Evolutionary conservation across 2,888 invertebrate genomes (phyloP).

Genomic region (Nyleta sp.): DNA sequence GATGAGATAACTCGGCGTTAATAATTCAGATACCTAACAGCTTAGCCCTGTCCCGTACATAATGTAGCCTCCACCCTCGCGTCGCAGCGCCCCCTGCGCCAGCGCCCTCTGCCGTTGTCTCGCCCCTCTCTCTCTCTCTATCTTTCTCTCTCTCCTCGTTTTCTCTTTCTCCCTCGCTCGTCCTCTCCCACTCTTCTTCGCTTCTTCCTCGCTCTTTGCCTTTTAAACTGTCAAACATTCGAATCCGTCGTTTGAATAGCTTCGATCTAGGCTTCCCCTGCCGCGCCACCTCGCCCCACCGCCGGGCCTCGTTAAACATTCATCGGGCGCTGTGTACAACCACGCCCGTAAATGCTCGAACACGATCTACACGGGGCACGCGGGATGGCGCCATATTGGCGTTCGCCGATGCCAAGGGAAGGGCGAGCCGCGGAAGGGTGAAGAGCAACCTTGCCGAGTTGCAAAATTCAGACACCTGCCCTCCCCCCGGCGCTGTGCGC

Average conservation of each 20-base stretch:
- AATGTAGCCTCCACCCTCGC: constrained; percentile 78
- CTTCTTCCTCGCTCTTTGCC: constrained; percentile 74
- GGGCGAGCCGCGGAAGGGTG: constrained; percentile 59
- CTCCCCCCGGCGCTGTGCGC: too few relatives aligned
- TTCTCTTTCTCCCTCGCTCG: constrained; percentile 68
- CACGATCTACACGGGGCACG: constrained; percentile 71
- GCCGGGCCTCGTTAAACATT: constrained; percentile 78
- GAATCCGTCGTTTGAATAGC: constrained; percentile 75
- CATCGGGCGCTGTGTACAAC: constrained; percentile 77
- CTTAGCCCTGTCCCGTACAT: constrained; percentile 82
- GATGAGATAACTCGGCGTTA: constrained; percentile 80
- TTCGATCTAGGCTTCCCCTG: constrained; percentile 72
- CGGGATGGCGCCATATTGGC: constrained; percentile 65
- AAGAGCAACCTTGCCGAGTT: constrained; percentile 48
- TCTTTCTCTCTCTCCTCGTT: neutral
- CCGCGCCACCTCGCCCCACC: constrained; percentile 67
- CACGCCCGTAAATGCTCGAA: constrained; percentile 77
- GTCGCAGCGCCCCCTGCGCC: constrained; percentile 50
- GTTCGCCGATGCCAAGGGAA: constrained; percentile 56
- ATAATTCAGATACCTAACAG: constrained; percentile 82
- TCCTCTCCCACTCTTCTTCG: constrained; percentile 41
- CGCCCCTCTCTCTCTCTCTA: too few relatives aligned
- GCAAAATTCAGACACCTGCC: constrained; percentile 58
- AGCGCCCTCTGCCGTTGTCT: constrained; percentile 55
- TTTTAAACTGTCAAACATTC: constrained; percentile 82